Percentiles rank a stretch among this genome's conserved stretches.
These are phyloP conservation scores for Drosophila parvula DNA, from an alignment of 1,140 invertebrate species.

Conservation along the genomic window DNA sequence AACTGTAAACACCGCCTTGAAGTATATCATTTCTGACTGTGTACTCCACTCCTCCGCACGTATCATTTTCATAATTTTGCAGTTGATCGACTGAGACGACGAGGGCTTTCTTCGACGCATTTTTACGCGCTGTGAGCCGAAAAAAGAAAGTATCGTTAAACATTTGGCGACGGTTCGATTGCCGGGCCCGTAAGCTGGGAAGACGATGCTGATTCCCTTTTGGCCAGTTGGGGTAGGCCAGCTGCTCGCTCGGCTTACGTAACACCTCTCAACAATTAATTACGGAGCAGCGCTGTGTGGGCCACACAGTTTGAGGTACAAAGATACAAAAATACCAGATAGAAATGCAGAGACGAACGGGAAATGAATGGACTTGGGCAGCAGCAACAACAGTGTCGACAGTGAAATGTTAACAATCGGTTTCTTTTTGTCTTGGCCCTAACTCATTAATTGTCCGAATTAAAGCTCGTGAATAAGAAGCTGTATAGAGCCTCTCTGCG, in stretches of 20 bases:
- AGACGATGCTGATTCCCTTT: constrained; percentile 42
- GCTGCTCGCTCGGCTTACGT: constrained; percentile 56
- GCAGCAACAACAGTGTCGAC: constrained; percentile 39
- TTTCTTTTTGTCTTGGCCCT: constrained; percentile 37
- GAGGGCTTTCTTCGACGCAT: constrained; percentile 64
- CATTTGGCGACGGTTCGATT: constrained; percentile 58
- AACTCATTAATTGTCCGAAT: constrained; percentile 38
- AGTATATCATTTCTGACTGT: constrained; percentile 12
- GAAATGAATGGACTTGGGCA: constrained; percentile 19
- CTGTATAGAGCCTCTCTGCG: constrained; percentile 1
- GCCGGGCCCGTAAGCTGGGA: constrained; percentile 26
- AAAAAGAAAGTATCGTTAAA: constrained; percentile 74
- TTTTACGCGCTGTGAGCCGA: constrained; percentile 43
- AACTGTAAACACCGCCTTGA: neutral
- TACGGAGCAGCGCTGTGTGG: constrained; percentile 24
- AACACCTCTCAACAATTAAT: constrained; percentile 58
- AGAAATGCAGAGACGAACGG: constrained; percentile 31
- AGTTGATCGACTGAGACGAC: constrained; percentile 64
- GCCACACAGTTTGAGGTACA: constrained; percentile 32
- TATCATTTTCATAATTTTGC: constrained; percentile 68
- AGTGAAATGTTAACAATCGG: constrained; percentile 73
- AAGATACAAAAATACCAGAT: constrained; percentile 9
- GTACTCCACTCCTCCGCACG: constrained; percentile 32
- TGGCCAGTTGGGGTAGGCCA: constrained; percentile 71
- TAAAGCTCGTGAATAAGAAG: constrained; percentile 16